Conservation (phyloP, 2,797 vertebrate species). For the Argya squamiceps region DNA sequence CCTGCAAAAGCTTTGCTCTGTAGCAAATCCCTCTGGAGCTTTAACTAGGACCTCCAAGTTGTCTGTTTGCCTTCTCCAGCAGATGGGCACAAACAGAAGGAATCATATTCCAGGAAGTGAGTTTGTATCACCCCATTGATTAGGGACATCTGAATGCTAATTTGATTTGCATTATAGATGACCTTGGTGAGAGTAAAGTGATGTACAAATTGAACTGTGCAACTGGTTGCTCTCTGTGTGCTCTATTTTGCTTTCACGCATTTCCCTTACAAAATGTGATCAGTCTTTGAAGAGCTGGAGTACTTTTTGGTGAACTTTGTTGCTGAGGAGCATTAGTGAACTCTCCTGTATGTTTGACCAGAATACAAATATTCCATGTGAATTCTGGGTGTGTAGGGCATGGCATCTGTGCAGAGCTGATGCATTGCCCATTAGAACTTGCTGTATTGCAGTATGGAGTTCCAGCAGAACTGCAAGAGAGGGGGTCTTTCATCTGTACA, state of each 20-base stretch:
- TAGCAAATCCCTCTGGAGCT: background rate
- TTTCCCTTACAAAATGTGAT: background rate
- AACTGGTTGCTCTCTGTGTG: background rate
- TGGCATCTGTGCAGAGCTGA: background rate
- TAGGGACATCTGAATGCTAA: background rate
- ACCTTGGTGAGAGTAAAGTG: background rate
- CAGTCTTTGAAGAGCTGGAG: background rate
- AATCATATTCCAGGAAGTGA: constrained; percentile 16
- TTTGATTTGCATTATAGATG: constrained; percentile 28
- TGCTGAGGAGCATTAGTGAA: background rate
- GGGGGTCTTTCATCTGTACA: background rate
- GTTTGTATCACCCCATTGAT: background rate
- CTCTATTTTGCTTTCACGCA: background rate
- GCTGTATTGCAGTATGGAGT: background rate
- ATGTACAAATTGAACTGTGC: background rate
- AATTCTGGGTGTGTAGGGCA: background rate
- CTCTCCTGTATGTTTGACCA: background rate
- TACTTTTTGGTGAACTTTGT: background rate
- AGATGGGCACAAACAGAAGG: background rate
- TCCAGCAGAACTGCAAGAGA: background rate
- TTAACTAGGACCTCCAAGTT: background rate
- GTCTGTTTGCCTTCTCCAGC: background rate
- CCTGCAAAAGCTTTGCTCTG: background rate
- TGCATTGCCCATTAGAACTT: background rate
- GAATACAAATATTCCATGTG: background rate